Percentiles rank a stretch among this genome's conserved stretches.
Conservation (phyloP, 2,113 vertebrate genomes). For the Pteruthius melanotis region DNA sequence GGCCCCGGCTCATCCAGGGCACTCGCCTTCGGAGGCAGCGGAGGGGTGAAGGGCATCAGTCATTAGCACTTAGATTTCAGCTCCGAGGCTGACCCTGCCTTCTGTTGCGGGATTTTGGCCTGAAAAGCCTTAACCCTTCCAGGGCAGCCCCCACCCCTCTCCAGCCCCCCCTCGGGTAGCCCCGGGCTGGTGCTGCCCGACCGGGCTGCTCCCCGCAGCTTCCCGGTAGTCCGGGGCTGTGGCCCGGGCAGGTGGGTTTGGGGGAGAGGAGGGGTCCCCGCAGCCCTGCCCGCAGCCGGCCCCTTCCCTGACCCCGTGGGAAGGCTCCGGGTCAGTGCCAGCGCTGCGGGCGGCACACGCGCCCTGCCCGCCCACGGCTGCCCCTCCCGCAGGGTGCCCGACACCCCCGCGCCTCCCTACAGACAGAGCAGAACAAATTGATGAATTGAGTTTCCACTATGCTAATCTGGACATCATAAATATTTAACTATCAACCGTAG, state of each 20-base stretch:
- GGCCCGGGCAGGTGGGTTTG: not conserved
- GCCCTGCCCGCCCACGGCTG: constrained; percentile 53
- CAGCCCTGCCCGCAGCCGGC: not conserved
- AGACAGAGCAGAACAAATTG: constrained; percentile 79
- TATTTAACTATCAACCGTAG: constrained; percentile 80
- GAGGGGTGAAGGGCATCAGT: constrained; percentile 75
- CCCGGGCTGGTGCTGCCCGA: not conserved
- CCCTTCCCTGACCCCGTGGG: not conserved
- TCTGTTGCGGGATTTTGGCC: constrained; percentile 72
- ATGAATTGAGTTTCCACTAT: constrained; percentile 84
- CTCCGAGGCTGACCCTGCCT: constrained; percentile 68
- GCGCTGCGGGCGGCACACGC: rapidly evolving
- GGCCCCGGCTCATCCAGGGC: constrained; percentile 59
- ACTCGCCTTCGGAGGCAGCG: constrained; percentile 36
- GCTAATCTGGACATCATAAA: constrained; percentile 84
- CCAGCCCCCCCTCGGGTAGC: not conserved
- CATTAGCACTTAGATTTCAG: constrained; percentile 81
- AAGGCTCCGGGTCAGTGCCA: no score
- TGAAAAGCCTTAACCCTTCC: constrained; percentile 64
- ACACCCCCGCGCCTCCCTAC: constrained; percentile 2
- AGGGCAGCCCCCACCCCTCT: not conserved
- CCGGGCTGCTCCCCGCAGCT: not conserved
- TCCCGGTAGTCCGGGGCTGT: not conserved
- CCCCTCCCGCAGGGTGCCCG: constrained; percentile 11
- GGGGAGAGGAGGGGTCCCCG: not conserved